Conservation (phyloP, 30 jellyfish, hydroid and myxozoan genomes). For the Aurelia sp. region DNA sequence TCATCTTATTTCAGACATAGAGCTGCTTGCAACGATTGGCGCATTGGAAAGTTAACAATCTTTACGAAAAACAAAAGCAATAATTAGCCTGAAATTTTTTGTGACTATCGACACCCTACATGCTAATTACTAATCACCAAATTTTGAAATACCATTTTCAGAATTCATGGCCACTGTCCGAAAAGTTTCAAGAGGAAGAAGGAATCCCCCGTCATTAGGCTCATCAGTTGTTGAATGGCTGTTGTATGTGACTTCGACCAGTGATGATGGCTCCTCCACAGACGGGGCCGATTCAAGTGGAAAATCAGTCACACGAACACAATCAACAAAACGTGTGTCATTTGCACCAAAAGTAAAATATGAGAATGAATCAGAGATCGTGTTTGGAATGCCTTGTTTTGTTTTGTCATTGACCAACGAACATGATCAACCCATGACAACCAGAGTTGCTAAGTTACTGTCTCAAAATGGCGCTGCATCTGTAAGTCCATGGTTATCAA, state of each 20-base stretch:
- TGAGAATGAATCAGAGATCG: conserved; percentile 94
- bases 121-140: no score
- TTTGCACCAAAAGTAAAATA: conserved; percentile 98
- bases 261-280: conserved; percentile 70
- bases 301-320: conserved; percentile 57
- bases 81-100: no score
- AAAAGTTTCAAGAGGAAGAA: conserved; percentile 95
- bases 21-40: no score
- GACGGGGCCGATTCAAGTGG: conserved; percentile 28
- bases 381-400: conserved; percentile 92
- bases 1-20: no score
- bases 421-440: conserved; percentile 98
- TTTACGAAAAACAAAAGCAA: no score
- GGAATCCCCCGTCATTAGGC: conserved; percentile 98
- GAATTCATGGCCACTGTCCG: conserved; percentile 98
- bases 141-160: conserved; percentile 8
- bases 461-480: conserved; percentile 43
- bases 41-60: no score
- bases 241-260: conserved; percentile 79
- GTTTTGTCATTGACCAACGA: conserved; percentile 78
- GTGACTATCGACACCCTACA: no score
- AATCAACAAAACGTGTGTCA: conserved; percentile 87
- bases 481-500: conserved; percentile 74
- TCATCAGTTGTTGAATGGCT: conserved; percentile 99
- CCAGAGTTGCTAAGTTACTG: conserved; percentile 55